Percentiles rank a stretch among this genome's conserved stretches.
These are phyloP conservation scores for Achroia grisella DNA, from an alignment of 1,140 invertebrate genomes.

Conservation along the genomic window DNA sequence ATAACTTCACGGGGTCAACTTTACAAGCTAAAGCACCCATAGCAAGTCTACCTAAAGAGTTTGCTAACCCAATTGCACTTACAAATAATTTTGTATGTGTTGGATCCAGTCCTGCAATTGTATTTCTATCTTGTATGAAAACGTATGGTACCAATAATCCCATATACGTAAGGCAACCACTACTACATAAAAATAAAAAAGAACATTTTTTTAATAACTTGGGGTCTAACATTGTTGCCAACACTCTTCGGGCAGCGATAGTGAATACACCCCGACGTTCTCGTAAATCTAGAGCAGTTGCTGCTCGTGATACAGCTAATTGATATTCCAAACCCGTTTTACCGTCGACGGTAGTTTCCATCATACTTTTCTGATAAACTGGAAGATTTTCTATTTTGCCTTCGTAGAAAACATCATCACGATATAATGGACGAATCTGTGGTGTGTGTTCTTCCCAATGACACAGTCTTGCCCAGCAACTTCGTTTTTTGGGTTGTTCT, in stretches of 20 bases:
- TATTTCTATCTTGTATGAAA: slow-evolving; percentile 42
- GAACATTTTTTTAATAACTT: slow-evolving; percentile 43
- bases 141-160: slow-evolving; percentile 57
- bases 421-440: slow-evolving; percentile 81
- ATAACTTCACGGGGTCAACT: slow-evolving; percentile 38
- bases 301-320: slow-evolving; percentile 53
- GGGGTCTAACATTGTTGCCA: slow-evolving; percentile 65
- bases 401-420: slow-evolving; percentile 90
- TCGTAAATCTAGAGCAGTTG: slow-evolving; percentile 46
- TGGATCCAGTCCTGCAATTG: slow-evolving; percentile 27
- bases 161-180: slow-evolving; percentile 47
- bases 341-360: slow-evolving; percentile 24
- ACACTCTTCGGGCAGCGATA: slow-evolving; percentile 49
- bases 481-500: slow-evolving; percentile 27
- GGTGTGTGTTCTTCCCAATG: slow-evolving; percentile 49
- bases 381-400: slow-evolving; percentile 84
- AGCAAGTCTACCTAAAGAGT: slow-evolving; percentile 42
- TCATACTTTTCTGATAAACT: slow-evolving; percentile 79
- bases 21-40: slow-evolving; percentile 46
- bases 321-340: slow-evolving; percentile 66
- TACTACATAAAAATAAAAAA: slow-evolving; percentile 39
- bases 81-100: slow-evolving; percentile 43
- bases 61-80: slow-evolving; percentile 47
- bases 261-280: slow-evolving; percentile 55
- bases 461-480: slow-evolving; percentile 42